A percentile compares a stretch with the other conserved stretches of the same genome.
Conservation (phyloP, 2,797 vertebrate genomes). For the Pterois miles region DNA sequence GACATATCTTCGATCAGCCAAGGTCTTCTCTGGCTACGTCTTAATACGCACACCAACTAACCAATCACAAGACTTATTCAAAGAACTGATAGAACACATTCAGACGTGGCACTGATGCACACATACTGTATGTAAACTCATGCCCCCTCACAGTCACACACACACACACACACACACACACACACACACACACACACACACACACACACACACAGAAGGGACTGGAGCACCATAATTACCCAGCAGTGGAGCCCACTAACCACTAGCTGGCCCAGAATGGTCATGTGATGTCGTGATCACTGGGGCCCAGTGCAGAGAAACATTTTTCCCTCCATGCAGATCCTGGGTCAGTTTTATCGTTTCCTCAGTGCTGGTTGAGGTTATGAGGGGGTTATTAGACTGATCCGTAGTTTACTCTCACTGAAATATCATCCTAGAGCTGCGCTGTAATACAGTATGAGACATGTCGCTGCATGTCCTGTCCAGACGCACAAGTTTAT, state of each 20-base stretch:
- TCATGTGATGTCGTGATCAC: slow-evolving; percentile 57
- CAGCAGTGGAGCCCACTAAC: slow-evolving; percentile 63
- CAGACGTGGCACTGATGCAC: slow-evolving; percentile 39
- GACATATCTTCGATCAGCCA: neutral
- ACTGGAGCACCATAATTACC: slow-evolving; percentile 72
- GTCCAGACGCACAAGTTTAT: slow-evolving; percentile 16
- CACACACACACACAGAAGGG: slow-evolving; percentile 24
- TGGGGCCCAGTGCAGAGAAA: slow-evolving; percentile 36
- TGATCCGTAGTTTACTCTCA: slow-evolving; percentile 40
- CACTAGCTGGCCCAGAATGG: slow-evolving; percentile 48
- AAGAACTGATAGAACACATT: slow-evolving; percentile 28
- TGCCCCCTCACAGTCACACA: neutral
- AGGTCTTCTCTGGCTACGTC: neutral
- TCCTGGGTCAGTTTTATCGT: slow-evolving; percentile 43
- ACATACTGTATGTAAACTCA: neutral
- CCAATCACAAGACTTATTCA: slow-evolving; percentile 19
- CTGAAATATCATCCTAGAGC: slow-evolving; percentile 29
- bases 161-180: neutral
- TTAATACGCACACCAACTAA: neutral
- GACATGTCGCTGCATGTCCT: slow-evolving; percentile 2
- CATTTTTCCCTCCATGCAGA: slow-evolving; percentile 37
- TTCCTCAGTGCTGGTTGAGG: slow-evolving; percentile 30
- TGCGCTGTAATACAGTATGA: slow-evolving; percentile 4
- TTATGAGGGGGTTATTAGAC: slow-evolving; percentile 48
- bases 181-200: slow-evolving; percentile 30